Percentiles rank a stretch among this genome's conserved stretches.
These are phyloP conservation scores for Porites australiensis DNA, from an alignment of 64 coral and sea anemone species.

Conservation along the genomic window DNA sequence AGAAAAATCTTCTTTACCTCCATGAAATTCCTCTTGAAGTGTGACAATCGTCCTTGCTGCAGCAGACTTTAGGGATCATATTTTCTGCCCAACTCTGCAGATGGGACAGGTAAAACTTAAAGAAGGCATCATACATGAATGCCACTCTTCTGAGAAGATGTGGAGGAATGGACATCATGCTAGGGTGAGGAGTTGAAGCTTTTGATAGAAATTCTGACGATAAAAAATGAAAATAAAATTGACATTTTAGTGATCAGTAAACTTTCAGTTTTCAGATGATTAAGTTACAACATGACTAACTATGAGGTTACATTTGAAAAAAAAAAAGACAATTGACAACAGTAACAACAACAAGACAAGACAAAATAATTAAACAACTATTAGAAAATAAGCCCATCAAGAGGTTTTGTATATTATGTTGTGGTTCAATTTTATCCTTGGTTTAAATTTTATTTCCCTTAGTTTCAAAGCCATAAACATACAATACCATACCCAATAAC, in stretches of 20 bases:
- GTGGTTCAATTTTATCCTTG: too few relatives aligned
- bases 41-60: neutral
- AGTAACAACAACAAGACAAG: neutral
- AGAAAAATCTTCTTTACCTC: conserved; percentile 12
- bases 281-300: too few relatives aligned
- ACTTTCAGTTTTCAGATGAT: too few relatives aligned
- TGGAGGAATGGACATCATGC: conserved; percentile 25
- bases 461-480: too few relatives aligned
- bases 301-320: neutral
- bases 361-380: too few relatives aligned
- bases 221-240: neutral
- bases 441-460: too few relatives aligned
- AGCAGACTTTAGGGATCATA: conserved; percentile 30
- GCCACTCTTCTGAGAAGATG: conserved; percentile 24
- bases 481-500: too few relatives aligned
- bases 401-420: too few relatives aligned
- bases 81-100: conserved; percentile 41
- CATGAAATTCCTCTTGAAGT: conserved; percentile 13
- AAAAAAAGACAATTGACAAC: neutral
- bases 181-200: neutral
- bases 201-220: conserved; percentile 20
- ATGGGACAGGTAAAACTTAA: conserved; percentile 35
- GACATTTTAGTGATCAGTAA: neutral
- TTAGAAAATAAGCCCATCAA: too few relatives aligned
- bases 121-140: conserved; percentile 36